Evolutionary conservation across 2,113 vertebrate species (phyloP).

Genomic region (Mus pahari): DNA sequence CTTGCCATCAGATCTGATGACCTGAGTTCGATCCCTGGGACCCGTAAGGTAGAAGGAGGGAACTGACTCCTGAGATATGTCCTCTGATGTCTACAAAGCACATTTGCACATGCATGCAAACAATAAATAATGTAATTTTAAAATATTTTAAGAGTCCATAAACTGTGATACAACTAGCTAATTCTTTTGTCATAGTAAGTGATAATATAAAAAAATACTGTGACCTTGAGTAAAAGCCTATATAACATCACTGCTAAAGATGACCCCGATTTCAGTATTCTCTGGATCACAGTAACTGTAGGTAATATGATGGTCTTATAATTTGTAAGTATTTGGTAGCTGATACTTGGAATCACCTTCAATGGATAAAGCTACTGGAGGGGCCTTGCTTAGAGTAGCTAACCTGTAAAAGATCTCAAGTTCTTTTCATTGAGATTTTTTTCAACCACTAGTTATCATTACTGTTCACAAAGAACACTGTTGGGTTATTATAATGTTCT

Average conservation of each 20-base stretch:
- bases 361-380: not conserved
- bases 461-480: not conserved
- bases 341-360: slow-evolving; percentile 30
- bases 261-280: not conserved
- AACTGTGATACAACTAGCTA: not conserved
- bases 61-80: not conserved
- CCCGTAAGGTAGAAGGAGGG: not conserved
- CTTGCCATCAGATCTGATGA: not conserved
- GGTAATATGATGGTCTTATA: not conserved
- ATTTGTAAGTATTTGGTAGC: slow-evolving; percentile 15
- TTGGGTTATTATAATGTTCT: not conserved
- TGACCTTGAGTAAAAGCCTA: not conserved
- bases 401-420: not conserved
- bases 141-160: not conserved
- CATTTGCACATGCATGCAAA: not conserved
- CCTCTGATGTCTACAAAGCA: not conserved
- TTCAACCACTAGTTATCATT: not conserved
- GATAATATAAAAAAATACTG: slow-evolving; percentile 38
- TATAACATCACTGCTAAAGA: not conserved
- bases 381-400: not conserved
- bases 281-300: slow-evolving; percentile 1
- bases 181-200: slow-evolving; percentile 1
- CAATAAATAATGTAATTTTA: not conserved
- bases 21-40: not conserved
- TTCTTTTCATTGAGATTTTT: not conserved